Base-by-base conservation (phyloP, 2,113 vertebrate genomes). In the Bungarus multicinctus region DNA sequence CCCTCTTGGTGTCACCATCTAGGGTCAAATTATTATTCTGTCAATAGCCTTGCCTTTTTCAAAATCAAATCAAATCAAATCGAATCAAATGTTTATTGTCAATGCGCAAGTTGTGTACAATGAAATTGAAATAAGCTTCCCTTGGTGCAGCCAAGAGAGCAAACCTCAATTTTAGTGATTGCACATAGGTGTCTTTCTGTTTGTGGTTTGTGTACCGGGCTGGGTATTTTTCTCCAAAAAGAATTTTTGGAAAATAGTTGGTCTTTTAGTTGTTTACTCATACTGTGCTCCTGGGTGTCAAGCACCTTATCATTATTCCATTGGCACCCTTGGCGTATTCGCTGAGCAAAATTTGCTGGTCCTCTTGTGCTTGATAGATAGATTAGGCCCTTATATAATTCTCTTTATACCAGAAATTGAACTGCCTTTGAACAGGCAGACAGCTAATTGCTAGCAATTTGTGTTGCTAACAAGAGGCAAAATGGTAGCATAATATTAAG, bases 401-500 rank as follows among this genome's bases (percentile, higher is more conserved):
- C 98, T 98, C 97, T 98, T 98, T 98, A 96, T 96, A 97, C 95
- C 45, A 96, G 97, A 97, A 98, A 97, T 97, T 97, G 97, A 98
- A 95, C 98, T 98, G 98, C 98, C 97, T 98, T 98, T 97, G 98
- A 98, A 98, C 97, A 98, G 97, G 98, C 97, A 98, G 97, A 97
- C 96, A 50, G 98, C 97, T 98, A 98, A 98, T 98, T 98, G 98
- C 98, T 96, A 95, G 97, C 98, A 98, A 98, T 98, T 98, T 98
- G 98, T 97, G 98, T 97, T 98, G 96, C 97, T 98, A 98, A 98
- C 97, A 97, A 98, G 97, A 97, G 95, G 96, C 98, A 97, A 98
- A 98, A 98, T 97, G 96, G 97, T 96, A 97, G 97, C 97, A 95
- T 97, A 97, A 97, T 98, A 97, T 98, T 98, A 98, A 97, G 94